These are phyloP conservation scores for Rhinatrema bivittatum DNA, from an alignment of 2,797 vertebrate genomes.

Conservation along the genomic window DNA sequence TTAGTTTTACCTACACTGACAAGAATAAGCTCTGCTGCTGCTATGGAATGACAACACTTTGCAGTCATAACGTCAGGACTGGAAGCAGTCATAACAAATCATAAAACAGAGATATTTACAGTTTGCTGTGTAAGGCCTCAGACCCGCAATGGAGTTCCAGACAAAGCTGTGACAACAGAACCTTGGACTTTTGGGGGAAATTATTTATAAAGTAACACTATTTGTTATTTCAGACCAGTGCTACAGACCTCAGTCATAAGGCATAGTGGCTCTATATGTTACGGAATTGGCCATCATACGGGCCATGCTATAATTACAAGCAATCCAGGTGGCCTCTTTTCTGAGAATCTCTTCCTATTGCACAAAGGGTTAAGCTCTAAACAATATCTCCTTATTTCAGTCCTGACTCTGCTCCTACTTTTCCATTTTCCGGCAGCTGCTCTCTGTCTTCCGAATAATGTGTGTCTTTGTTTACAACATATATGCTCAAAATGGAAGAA, in stretches of 20 bases:
- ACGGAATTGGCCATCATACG: constrained; percentile 24
- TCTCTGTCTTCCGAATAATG: constrained; percentile 39
- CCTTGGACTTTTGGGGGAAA: too few species aligned
- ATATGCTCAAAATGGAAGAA: constrained; percentile 51
- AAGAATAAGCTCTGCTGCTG: too few species aligned
- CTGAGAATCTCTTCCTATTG: constrained; percentile 31
- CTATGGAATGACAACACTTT: neutral
- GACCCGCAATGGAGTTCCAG: constrained; percentile 4
- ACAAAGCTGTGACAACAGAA: constrained; percentile 8
- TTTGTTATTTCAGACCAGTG: too few species aligned
- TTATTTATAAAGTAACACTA: too few species aligned
- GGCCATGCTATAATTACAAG: constrained; percentile 45
- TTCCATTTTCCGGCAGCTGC: constrained; percentile 45
- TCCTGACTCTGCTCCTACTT: constrained; percentile 37
- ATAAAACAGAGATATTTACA: neutral
- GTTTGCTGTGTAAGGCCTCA: constrained; percentile 5
- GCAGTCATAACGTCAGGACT: too few species aligned
- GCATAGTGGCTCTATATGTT: constrained; percentile 9
- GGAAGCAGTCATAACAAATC: neutral
- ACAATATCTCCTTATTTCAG: constrained; percentile 39
- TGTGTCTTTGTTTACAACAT: constrained; percentile 40
- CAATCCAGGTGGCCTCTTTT: constrained; percentile 40
- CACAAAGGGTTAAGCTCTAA: constrained; percentile 37
- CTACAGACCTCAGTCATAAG: too few species aligned
- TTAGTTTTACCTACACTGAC: too few species aligned